A percentile compares a stretch with the other conserved stretches of the same genome.
These are phyloP conservation scores for Lasioglossum zephyrum DNA, from an alignment of 2,888 invertebrate genomes.

Conservation along the genomic window DNA sequence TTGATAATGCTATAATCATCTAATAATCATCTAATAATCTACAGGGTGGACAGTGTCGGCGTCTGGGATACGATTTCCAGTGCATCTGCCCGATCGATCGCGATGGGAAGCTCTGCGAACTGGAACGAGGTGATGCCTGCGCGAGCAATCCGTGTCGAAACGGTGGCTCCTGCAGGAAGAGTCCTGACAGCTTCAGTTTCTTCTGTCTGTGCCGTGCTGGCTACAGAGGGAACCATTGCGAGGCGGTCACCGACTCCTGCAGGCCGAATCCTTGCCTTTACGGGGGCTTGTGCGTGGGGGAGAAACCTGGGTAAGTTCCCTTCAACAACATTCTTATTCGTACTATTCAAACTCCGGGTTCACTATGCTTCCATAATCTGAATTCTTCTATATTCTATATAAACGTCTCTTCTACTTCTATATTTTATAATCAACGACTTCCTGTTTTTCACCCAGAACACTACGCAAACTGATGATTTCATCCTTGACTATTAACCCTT, in stretches of 20 bases:
- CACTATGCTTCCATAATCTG: too few relatives aligned
- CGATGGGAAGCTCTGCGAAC: conserved; percentile 93
- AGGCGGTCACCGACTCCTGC: conserved; percentile 94
- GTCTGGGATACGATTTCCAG: conserved; percentile 93
- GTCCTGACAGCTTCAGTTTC: conserved; percentile 94
- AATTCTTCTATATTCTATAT: too few relatives aligned
- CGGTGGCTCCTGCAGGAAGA: conserved; percentile 95
- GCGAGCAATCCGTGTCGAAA: conserved; percentile 94
- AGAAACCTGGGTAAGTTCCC: conserved; percentile 92
- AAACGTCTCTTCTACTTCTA: too few relatives aligned
- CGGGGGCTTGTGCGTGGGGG: conserved; percentile 94
- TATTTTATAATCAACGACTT: too few relatives aligned
- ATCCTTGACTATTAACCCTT: too few relatives aligned
- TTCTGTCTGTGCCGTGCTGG: conserved; percentile 96
- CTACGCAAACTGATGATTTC: too few relatives aligned
- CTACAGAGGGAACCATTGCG: conserved; percentile 96
- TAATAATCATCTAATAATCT: background rate
- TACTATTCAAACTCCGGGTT: too few relatives aligned
- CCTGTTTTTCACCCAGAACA: too few relatives aligned
- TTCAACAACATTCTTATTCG: too few relatives aligned
- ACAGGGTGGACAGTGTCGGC: conserved; percentile 92
- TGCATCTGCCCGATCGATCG: conserved; percentile 92
- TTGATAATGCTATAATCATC: too few relatives aligned
- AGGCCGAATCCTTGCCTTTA: conserved; percentile 96
- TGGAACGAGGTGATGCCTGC: conserved; percentile 93